Evolutionary conservation across 1,140 invertebrate genomes (phyloP), one percentile per base, ranked within the genome.

Genomic region (Temnothorax longispinosus): DNA sequence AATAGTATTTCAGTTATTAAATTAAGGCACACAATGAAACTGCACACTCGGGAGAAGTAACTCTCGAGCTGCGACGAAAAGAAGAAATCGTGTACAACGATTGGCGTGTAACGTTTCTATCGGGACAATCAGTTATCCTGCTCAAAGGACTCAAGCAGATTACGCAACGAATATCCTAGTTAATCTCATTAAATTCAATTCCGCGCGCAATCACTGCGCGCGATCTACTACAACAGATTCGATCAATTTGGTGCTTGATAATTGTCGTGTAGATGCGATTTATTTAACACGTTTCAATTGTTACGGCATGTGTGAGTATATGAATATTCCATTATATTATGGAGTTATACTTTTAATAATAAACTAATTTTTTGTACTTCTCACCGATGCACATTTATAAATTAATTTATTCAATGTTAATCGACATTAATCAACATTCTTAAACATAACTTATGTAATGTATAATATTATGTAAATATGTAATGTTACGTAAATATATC

Each of bases 21-120:
- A 72, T 84, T 84, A 84, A 75, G 52, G 44, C 54, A 75, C 80
- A 75, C 80, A 84, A 84, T 84, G 64, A 81, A 75, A 84, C 69
- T 84, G 54, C 27, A 50, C 80, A 56, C 69, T 84, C 54, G 69
- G 27, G 27, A 74, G 78, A 90, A 89, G 91, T 92, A 81, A 91
- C 84, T 88, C 85, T 89, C 75, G 27, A 87, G 75, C 21, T 60
- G 27, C 41, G 18, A 60, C 32, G 13, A 74, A 84, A 60, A 60
- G 69, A 84, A 64, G 69, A 35, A 84, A 84, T 71, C 47, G 38
- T 56, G 41, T 74, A 54, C 21, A 75, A 47, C 54, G 69, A 84
- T 75, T 41, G 54, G 41, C 13, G 52, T 58, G 44, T 72, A 60
- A 13, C 64, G 38, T 74, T 27, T 72, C 67, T 54, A 74, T 47